Percentiles rank a stretch among this genome's conserved stretches.
Conservation (phyloP, 1,140 invertebrate genomes). For the Babylonia areolata region DNA sequence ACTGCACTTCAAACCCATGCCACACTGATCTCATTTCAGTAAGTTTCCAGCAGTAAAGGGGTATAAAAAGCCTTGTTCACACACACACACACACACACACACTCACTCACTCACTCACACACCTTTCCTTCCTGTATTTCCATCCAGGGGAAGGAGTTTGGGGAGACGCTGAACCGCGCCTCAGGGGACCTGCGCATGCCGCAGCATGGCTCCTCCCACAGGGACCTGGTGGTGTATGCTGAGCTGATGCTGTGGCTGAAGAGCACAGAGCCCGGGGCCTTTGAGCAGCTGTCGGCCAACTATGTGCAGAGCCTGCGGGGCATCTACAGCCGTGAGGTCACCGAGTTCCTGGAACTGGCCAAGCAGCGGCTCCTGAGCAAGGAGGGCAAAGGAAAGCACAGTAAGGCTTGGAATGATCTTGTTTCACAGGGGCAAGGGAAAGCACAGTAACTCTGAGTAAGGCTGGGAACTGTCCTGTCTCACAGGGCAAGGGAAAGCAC, state of each 20-base stretch:
- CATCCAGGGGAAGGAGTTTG: slow-evolving; percentile 82
- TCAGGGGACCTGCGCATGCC: slow-evolving; percentile 84
- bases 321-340: slow-evolving; percentile 90
- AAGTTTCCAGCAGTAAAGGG: too few species aligned
- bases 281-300: slow-evolving; percentile 86
- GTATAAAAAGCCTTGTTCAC: too few species aligned
- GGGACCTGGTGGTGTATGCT: slow-evolving; percentile 88
- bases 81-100: too few species aligned
- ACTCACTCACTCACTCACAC: too few species aligned
- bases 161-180: slow-evolving; percentile 78
- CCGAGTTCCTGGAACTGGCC: slow-evolving; percentile 87
- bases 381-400: slow-evolving; percentile 63
- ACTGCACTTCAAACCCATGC: too few species aligned
- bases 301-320: slow-evolving; percentile 88
- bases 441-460: too few species aligned
- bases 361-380: slow-evolving; percentile 76
- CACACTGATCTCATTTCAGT: too few species aligned
- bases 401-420: slow-evolving; percentile 46
- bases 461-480: too few species aligned
- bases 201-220: slow-evolving; percentile 86
- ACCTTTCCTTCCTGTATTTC: slow-evolving; percentile 11
- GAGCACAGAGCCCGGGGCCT: slow-evolving; percentile 88
- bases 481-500: too few species aligned
- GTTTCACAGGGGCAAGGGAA: too few species aligned
- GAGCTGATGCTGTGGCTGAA: slow-evolving; percentile 94